Base-by-base conservation (phyloP, 2,888 invertebrate genomes). In the Arenicola marina region DNA sequence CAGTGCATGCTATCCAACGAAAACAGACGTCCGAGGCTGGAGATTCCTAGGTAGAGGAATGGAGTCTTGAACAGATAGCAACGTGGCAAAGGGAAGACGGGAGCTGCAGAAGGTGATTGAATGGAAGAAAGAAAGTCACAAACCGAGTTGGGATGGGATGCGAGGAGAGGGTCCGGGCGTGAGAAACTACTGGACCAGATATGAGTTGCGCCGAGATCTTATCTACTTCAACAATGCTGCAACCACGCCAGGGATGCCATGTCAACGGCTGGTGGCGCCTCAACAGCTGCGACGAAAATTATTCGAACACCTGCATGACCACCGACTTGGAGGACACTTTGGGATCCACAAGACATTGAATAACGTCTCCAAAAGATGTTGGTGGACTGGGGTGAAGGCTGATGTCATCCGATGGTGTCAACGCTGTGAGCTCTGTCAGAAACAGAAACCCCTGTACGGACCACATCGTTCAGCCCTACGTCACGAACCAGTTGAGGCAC, bases 401-500 rank as follows among this genome's bases (percentile, higher is more conserved):
- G 46, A 61, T 32, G 44, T 56, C 11, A 26, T 4, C 18, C 7
- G 55, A 29, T 56, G 33, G 55, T 29, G 31, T n/a, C 7, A 45
- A 21, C 4, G 33, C 29, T 61, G 61, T 29, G 4, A 45, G 18
- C 4, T 26, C 4, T 61, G 56, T 45, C 51, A 11, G 4, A 32
- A 26, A 3, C 15, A 4, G 7, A 62, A 62, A 29, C n/a, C 58
- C 15, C n/a, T 24, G 33, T 3, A 7, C 4, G 28, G 29, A 18
- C 26, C 2, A 21, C 18, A 24, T 44, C 18, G 33, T 26, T 55
- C 60, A 4, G 18, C 43, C 2, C 32, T 63, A 32, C 28, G 28
- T 28, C 55, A 63, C 18, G 44, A 24, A n/a, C 24, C 18, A 21
- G 54, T 31, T n/a, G n/a, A n/a, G n/a, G n/a, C n/a, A n/a, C n/a